Evolutionary conservation across 2,888 invertebrate species (phyloP), one percentile per base, ranked within the genome.

Genomic region (Yponomeuta malinellus): DNA sequence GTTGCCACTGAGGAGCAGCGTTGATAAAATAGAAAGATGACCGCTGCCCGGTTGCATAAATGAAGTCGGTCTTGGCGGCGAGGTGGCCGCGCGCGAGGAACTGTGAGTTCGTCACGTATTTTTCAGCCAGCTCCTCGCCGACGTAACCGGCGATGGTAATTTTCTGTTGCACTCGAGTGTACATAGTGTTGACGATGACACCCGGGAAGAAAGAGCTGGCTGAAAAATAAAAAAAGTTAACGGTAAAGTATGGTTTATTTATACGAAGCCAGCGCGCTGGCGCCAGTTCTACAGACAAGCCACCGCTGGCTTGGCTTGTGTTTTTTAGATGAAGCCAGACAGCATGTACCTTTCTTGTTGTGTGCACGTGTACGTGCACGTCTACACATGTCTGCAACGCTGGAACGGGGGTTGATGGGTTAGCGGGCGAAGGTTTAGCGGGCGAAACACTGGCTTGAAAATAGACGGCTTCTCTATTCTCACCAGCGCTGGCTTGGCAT

Each of bases 1-100:
- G 88, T 72, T 94, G 94, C 95, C 95, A 95, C 75, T 95, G 95
- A 1, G 95, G 95, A 1, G 94, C 94, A 1, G 92, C 92, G 77
- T 95, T 95, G 70, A 95, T 84, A 77, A 93, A 95, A 81, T 94
- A 94, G 82, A 95, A 95, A 0, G 94, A 93, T 0, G 94, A 81
- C 0, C 89, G 84, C 76, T 95, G 94, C 64, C 93, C 93, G 9
- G 92, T 83, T 0, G 93, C 94, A 75, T 91, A 94, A n/a, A 94
- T 85, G 75, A 93, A 94, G 80, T 95, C 95, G 10, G 90, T 93
- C 78, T 94, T 94, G 2, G 95, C 94, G 0, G 93, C 84, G 65
- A 95, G 83, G 77, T 95, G 95, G 4, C 95, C 95, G 68, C 94
- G 92, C 0, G 95, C 83, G 70, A 95, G 78, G 75, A 92, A 89